These are phyloP conservation scores for Lycopodina hypogea DNA, from an alignment of 37 sponge, comb jelly and placozoan genomes.

Conservation along the genomic window DNA sequence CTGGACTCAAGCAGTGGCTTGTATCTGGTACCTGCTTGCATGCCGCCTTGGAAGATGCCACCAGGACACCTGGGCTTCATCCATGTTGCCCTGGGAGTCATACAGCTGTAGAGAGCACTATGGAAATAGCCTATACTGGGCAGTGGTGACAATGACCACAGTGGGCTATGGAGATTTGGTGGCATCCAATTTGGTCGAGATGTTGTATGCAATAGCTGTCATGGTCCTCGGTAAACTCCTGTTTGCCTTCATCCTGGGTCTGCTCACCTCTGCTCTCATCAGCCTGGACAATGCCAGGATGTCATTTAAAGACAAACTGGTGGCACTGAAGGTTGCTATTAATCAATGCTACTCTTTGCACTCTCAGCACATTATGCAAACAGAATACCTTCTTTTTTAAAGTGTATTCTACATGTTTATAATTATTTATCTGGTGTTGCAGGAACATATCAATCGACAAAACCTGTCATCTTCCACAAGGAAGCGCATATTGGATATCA, in stretches of 20 bases:
- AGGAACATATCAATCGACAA: constrained; percentile 60
- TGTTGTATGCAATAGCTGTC: constrained; percentile 63
- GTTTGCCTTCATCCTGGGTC: constrained; percentile 81
- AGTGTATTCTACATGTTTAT: neutral
- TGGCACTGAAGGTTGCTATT: constrained; percentile 46
- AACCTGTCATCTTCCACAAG: constrained; percentile 34
- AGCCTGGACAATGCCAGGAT: constrained; percentile 67
- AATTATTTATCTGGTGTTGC: neutral
- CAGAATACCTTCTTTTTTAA: too few species aligned
- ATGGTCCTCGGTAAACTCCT: constrained; percentile 74
- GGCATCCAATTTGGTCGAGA: constrained; percentile 43
- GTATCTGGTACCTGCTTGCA: constrained; percentile 75
- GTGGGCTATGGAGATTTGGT: constrained; percentile 51
- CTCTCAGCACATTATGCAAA: neutral
- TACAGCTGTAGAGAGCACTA: constrained; percentile 40
- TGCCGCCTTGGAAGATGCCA: constrained; percentile 53
- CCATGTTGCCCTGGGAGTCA: neutral
- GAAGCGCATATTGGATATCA: constrained; percentile 51
- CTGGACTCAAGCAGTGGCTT: constrained; percentile 66
- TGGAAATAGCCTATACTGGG: constrained; percentile 73
- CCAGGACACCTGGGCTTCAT: constrained; percentile 49
- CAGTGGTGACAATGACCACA: constrained; percentile 81
- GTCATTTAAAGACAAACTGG: constrained; percentile 61
- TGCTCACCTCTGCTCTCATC: constrained; percentile 65
- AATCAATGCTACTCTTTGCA: neutral